Evolutionary conservation across 2,113 vertebrate genomes (phyloP).

Genomic region (Ictalurus punctatus): DNA sequence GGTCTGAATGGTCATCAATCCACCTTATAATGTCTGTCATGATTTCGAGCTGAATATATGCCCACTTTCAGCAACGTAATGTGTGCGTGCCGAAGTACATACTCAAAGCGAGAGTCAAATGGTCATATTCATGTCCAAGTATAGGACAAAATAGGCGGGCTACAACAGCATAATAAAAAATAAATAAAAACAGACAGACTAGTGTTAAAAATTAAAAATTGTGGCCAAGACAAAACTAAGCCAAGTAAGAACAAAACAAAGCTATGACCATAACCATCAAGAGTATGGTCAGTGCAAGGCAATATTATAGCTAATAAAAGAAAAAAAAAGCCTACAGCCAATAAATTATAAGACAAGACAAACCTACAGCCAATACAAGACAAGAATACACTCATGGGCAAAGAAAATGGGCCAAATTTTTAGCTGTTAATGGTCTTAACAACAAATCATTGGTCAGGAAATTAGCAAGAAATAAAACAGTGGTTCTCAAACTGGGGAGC

Average conservation of each 20-base stretch:
- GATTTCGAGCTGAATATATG: background rate
- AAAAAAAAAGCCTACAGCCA: too few species aligned
- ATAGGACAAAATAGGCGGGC: background rate
- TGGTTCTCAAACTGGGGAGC: too few species aligned
- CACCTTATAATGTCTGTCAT: background rate
- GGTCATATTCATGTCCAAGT: background rate
- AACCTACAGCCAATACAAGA: background rate
- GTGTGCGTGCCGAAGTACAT: background rate
- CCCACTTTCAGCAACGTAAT: background rate
- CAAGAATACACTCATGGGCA: background rate
- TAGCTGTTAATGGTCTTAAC: too few species aligned
- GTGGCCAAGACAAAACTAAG: background rate
- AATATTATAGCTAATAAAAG: too few species aligned
- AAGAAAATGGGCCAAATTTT: too few species aligned
- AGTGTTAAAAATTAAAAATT: background rate
- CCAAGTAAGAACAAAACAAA: too few species aligned
- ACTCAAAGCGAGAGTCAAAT: background rate
- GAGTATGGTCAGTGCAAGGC: background rate
- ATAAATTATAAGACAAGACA: background rate
- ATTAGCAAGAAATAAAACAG: too few species aligned
- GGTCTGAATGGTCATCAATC: background rate
- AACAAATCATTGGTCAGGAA: too few species aligned
- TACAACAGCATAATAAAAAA: background rate
- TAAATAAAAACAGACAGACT: background rate
- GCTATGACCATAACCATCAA: background rate